Conservation (phyloP, 92 coral and sea anemone genomes). For the Porites lobata region DNA sequence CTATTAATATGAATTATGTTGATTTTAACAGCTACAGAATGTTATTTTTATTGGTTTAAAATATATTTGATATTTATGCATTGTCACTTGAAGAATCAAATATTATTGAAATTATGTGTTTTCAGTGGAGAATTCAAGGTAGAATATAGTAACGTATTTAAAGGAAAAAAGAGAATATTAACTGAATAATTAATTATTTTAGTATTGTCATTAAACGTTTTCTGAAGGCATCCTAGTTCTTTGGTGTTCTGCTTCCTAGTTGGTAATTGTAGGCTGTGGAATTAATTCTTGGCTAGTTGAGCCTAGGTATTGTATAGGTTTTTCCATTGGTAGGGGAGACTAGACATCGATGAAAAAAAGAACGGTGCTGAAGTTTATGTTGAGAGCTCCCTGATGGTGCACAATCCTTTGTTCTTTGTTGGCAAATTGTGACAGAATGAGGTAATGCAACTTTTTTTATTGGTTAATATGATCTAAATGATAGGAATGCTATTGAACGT, state of each 20-base stretch:
- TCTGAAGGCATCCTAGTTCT: not conserved
- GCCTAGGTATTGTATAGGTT: no score
- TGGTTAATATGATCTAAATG: no score
- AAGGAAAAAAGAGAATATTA: not conserved
- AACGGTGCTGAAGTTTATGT: no score
- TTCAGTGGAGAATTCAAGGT: not conserved
- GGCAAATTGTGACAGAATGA: no score
- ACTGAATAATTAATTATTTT: not conserved
- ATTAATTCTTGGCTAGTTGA: no score
- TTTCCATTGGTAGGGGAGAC: no score
- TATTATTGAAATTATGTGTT: not conserved
- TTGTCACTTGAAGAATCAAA: not conserved
- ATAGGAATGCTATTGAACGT: no score
- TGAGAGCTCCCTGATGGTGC: no score
- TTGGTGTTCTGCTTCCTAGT: not conserved
- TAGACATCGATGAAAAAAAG: no score
- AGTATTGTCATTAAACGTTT: not conserved
- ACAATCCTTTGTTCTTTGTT: no score
- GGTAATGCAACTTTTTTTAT: no score
- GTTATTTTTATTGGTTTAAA: conserved; percentile 13
- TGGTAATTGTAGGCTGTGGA: no score
- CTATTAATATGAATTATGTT: not conserved
- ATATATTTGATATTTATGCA: conserved; percentile 34
- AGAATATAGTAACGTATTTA: not conserved
- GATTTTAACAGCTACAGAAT: not conserved